phyloP scores from a whole-genome alignment of 2,797 vertebrate species.

The Lepilemur ruficaudatus region DNA sequence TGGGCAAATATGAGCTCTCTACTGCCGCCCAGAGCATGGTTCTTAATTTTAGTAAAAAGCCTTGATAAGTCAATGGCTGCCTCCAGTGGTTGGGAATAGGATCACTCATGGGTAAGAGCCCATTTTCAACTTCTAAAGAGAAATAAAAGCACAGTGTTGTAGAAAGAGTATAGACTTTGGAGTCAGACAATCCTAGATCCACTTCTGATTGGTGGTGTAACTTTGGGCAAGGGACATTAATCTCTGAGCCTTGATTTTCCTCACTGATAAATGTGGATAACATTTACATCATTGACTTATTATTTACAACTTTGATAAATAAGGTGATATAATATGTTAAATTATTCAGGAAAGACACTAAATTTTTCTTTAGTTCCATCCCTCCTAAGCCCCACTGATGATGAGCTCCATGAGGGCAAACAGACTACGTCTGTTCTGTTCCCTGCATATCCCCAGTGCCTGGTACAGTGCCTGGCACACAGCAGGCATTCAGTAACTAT shows the following conservation, averaged over 20 bases:
- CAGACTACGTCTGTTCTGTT: neutral
- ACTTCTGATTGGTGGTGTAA: neutral
- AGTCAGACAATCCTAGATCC: neutral
- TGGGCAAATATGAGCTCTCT: neutral
- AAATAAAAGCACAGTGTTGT: neutral
- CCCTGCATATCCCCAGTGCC: neutral
- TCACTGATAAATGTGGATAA: neutral
- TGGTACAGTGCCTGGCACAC: neutral
- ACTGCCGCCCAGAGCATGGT: neutral
- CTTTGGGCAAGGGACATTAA: neutral
- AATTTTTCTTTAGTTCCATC: neutral
- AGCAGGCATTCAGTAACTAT: neutral
- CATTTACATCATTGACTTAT: neutral
- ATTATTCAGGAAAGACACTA: neutral
- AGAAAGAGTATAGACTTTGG: neutral
- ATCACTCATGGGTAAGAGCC: neutral
- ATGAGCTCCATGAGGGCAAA: neutral
- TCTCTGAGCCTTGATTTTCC: neutral
- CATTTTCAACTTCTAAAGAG: neutral
- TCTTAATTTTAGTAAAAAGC: conserved; percentile 20
- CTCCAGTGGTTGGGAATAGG: neutral
- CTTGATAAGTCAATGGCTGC: neutral
- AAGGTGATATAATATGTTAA: neutral
- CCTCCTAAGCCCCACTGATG: neutral
- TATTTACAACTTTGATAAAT: neutral